Percentiles rank a stretch among this genome's conserved stretches.
Conservation (phyloP, 2,113 vertebrate genomes). For the Oreochromis tanganicae region DNA sequence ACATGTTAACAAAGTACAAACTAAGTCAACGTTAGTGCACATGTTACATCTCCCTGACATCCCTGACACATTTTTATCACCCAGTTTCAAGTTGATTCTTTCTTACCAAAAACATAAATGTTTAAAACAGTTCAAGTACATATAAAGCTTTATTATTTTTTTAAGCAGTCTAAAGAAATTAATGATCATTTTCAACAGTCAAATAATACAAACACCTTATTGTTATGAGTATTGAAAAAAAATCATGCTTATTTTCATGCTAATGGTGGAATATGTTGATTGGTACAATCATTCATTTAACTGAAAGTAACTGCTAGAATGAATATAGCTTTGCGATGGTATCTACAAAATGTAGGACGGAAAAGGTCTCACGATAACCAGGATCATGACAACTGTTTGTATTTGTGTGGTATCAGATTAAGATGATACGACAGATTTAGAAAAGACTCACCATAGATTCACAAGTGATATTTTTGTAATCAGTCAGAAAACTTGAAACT, state of each 20-base stretch:
- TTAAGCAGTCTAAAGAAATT: neutral
- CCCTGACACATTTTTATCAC: rapidly evolving
- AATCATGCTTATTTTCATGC: neutral
- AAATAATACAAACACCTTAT: neutral
- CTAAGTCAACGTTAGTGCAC: neutral
- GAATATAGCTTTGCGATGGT: rapidly evolving
- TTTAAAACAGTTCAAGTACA: neutral
- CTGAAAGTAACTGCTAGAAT: neutral
- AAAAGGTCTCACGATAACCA: neutral
- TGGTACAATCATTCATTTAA: neutral
- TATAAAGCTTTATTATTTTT: neutral
- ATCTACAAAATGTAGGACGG: neutral
- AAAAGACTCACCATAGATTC: neutral
- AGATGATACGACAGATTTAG: too few species aligned
- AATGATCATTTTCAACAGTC: neutral
- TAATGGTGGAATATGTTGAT: rapidly evolving
- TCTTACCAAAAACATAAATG: rapidly evolving
- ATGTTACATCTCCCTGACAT: rapidly evolving
- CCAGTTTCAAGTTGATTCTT: neutral
- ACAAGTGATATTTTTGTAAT: neutral
- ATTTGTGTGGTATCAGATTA: neutral
- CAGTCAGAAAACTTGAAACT: neutral
- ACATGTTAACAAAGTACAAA: neutral
- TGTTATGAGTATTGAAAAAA: neutral
- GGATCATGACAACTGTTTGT: neutral